Conservation (phyloP, 2,113 vertebrate species). For the Corapipo altera region DNA sequence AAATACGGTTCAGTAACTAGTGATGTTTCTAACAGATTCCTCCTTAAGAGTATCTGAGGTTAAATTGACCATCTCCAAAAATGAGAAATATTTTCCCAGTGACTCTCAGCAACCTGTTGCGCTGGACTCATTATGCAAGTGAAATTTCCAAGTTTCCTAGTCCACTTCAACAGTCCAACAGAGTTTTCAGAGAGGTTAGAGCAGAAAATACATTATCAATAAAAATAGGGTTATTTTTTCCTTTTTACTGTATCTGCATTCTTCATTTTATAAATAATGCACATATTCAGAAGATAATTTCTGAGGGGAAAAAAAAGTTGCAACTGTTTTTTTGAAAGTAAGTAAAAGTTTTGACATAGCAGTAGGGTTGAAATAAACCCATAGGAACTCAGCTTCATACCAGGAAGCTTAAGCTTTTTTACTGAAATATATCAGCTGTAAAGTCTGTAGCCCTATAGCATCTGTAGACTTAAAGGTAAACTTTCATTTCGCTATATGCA, state of each 20-base stretch:
- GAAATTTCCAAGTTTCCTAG: background rate
- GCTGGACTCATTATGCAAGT: background rate
- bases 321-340: background rate
- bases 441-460: background rate
- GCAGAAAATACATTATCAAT: background rate
- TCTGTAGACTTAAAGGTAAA: background rate
- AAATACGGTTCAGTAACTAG: background rate
- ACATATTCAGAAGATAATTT: background rate
- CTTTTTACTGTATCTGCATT: background rate
- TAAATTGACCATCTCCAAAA: background rate
- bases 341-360: background rate
- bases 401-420: background rate
- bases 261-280: background rate
- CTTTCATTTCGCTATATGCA: background rate
- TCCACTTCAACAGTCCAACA: background rate
- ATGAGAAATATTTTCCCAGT: background rate
- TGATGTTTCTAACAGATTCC: background rate
- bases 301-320: background rate
- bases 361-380: background rate
- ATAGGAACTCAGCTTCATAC: background rate
- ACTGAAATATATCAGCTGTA: background rate
- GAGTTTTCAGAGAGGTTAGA: background rate
- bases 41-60: background rate
- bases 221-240: fast-evolving
- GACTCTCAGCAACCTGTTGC: background rate